Base-by-base conservation (phyloP, 2,888 invertebrate species). In the Linnaemya vulpina region DNA sequence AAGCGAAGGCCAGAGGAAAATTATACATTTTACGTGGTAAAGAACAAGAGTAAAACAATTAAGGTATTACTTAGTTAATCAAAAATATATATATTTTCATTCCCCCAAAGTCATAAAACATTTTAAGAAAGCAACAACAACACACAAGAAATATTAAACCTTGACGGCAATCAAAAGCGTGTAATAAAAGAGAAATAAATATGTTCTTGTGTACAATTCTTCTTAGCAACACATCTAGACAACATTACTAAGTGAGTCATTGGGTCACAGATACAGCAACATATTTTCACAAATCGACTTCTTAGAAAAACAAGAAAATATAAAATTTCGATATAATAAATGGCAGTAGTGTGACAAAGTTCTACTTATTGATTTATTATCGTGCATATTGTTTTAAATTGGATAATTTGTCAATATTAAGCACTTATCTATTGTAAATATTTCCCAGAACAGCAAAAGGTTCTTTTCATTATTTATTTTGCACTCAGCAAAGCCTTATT, bases 351-450 rank as follows among this genome's bases (percentile, higher is more conserved):
- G 60, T 60, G 60, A 38, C 22, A n/a, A 30, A 20, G n/a, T 60
- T 60, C 11, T 60, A 53, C 51, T n/a, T 43, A 65, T 65, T 75
- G 43, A 43, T 30, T 68, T 60, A 77, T 49, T 38, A 68, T 38
- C 22, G 0, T 35, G 11, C 4, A 51, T 30, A 76, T 76, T 76
- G 67, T 67, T 76, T 76, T 76, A 77, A 77, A 77, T 68, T 7
- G 58, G 58, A 38, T 38, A 49, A 49, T 77, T 68, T 68, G 53
- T 58, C 49, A 68, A 68, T 68, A 68, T 35, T 58, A 20, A 49
- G 62, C 49, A 38, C 40, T 46, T 60, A 73, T 46, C 60, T 55
- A n/a, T 70, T 70, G 10, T n/a, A 40, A 43, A 4, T 20, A 53
- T 38, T 51, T 25, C 40, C 9, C n/a, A 13, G 51, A 40, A 49